These are phyloP conservation scores for Dromius quadrimaculatus DNA, from an alignment of 2,888 invertebrate species.

Conservation along the genomic window DNA sequence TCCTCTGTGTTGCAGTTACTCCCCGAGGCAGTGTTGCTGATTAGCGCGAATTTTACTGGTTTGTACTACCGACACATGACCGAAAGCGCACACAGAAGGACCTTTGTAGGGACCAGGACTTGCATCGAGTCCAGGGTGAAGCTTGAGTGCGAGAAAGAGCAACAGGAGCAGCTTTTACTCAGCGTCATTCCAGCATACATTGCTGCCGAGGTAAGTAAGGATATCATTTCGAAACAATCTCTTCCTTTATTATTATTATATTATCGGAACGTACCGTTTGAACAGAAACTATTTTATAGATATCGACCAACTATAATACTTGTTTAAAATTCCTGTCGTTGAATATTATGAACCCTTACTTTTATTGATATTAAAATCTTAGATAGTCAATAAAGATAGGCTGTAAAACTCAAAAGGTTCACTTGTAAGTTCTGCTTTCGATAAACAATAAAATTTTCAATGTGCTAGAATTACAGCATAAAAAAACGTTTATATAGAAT, in stretches of 20 bases:
- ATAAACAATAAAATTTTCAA: no score
- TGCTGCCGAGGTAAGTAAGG: slow-evolving; percentile 85
- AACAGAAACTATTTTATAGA: no score
- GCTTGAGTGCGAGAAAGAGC: slow-evolving; percentile 92
- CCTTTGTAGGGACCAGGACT: slow-evolving; percentile 90
- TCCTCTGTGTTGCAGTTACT: slow-evolving; percentile 78
- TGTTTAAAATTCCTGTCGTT: no score
- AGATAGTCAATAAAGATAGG: no score
- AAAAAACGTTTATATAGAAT: neutral
- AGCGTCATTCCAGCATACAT: slow-evolving; percentile 96
- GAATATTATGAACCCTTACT: no score
- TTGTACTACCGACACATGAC: slow-evolving; percentile 91
- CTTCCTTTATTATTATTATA: neutral
- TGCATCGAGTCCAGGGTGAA: slow-evolving; percentile 93
- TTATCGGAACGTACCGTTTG: no score
- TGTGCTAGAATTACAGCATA: neutral
- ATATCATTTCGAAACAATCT: no score
- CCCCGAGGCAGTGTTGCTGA: slow-evolving; percentile 81
- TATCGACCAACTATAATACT: no score
- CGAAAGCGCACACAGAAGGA: slow-evolving; percentile 86
- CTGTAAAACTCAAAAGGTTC: no score
- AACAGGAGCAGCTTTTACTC: slow-evolving; percentile 90
- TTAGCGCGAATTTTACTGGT: slow-evolving; percentile 85
- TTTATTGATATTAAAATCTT: no score
- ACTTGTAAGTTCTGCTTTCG: no score